A percentile compares a stretch with the other conserved stretches of the same genome.
phyloP scores from a whole-genome alignment of 1,140 invertebrate species.

The Calephelis nemesis region DNA sequence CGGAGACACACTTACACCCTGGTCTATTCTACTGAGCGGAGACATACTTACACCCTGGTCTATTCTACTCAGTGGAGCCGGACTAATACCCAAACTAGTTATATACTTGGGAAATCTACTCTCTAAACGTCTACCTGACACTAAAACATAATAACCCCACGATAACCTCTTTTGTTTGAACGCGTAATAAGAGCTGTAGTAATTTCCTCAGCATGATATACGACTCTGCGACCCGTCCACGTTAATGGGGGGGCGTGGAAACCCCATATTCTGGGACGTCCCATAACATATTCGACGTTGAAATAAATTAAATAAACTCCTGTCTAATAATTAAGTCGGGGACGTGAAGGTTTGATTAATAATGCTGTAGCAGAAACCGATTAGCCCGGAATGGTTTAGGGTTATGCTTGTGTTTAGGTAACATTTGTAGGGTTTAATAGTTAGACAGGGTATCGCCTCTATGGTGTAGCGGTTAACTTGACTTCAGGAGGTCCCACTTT shows the following conservation, averaged over 20 bases:
- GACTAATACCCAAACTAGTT: too few species aligned
- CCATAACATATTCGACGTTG: constrained; percentile 46
- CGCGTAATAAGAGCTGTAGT: constrained; percentile 54
- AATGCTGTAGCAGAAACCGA: constrained; percentile 24
- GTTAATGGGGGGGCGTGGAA: constrained; percentile 58
- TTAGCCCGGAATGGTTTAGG: constrained; percentile 31
- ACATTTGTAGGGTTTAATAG: not conserved
- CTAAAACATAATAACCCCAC: not conserved
- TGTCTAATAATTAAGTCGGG: constrained; percentile 63
- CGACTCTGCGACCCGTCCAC: constrained; percentile 43
- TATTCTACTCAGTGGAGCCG: too few species aligned
- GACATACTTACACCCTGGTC: too few species aligned
- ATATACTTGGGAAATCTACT: not conserved
- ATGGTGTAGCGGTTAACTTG: too few species aligned
- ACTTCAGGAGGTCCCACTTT: too few species aligned
- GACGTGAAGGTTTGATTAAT: constrained; percentile 55
- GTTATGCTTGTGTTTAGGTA: constrained; percentile 28
- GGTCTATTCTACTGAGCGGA: too few species aligned
- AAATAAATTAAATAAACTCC: constrained; percentile 65
- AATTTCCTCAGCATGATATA: constrained; percentile 58
- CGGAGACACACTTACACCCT: too few species aligned
- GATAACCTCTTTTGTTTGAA: constrained; percentile 48
- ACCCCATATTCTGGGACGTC: constrained; percentile 47
- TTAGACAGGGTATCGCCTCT: too few species aligned
- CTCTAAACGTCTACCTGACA: not conserved